Percentiles rank a stretch among this genome's conserved stretches.
Evolutionary conservation across 2,797 vertebrate genomes (phyloP).

Genomic region (Lateolabrax maculatus): DNA sequence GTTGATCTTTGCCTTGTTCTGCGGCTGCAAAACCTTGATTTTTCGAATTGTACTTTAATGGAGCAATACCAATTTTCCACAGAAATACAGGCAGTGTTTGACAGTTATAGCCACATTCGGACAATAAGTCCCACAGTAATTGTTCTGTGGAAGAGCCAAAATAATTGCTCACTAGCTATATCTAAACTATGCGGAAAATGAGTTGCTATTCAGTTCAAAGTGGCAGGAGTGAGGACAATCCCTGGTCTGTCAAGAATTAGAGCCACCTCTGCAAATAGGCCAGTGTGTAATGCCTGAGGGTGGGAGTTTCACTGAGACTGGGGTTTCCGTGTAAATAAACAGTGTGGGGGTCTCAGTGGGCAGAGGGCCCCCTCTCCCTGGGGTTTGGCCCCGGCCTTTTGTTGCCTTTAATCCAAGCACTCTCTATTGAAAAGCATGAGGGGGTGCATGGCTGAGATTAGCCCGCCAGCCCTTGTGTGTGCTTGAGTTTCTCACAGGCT

Average conservation of each 20-base stretch:
- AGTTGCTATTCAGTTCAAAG: slow-evolving; percentile 76
- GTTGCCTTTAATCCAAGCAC: slow-evolving; percentile 89
- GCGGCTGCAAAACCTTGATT: slow-evolving; percentile 31
- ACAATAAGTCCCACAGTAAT: slow-evolving; percentile 52
- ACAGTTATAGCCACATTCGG: slow-evolving; percentile 32
- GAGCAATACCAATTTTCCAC: background rate
- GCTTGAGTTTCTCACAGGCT: slow-evolving; percentile 84
- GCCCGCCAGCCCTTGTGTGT: slow-evolving; percentile 83
- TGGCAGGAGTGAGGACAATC: slow-evolving; percentile 77
- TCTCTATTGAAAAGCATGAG: slow-evolving; percentile 81
- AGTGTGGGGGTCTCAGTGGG: slow-evolving; percentile 85
- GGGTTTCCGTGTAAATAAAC: slow-evolving; percentile 90
- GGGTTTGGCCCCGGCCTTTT: slow-evolving; percentile 86
- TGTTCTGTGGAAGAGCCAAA: slow-evolving; percentile 50
- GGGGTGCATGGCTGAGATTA: slow-evolving; percentile 86
- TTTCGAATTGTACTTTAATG: slow-evolving; percentile 22
- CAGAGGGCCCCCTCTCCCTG: slow-evolving; percentile 80
- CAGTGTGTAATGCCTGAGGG: slow-evolving; percentile 85
- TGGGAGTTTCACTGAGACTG: slow-evolving; percentile 82
- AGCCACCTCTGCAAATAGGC: slow-evolving; percentile 88
- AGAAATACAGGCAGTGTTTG: slow-evolving; percentile 21
- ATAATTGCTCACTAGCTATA: slow-evolving; percentile 62
- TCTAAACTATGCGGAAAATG: slow-evolving; percentile 70
- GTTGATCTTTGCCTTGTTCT: slow-evolving; percentile 74
- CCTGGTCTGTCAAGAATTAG: slow-evolving; percentile 86